Percentiles rank a stretch among this genome's conserved stretches.
These are phyloP conservation scores for Athripsodes cinereus DNA, from an alignment of 2,888 invertebrate species.

Conservation along the genomic window DNA sequence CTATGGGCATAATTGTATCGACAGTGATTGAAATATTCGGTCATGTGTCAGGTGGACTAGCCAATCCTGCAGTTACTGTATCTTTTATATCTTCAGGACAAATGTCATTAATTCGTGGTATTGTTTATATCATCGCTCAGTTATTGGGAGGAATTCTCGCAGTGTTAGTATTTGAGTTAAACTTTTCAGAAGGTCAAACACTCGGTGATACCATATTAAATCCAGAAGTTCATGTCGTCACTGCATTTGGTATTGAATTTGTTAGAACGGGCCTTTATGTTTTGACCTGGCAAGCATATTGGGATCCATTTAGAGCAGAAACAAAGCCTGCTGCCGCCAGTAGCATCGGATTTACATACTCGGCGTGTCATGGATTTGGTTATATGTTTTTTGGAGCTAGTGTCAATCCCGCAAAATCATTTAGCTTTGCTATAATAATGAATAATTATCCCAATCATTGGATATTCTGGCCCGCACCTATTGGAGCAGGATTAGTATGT, in stretches of 20 bases:
- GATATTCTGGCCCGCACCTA: constrained; percentile 7
- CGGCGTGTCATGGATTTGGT: neutral
- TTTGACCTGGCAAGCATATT: neutral
- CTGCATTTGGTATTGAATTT: neutral
- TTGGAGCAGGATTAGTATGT: neutral
- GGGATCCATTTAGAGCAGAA: constrained; percentile 3
- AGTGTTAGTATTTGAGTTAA: neutral
- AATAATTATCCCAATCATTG: neutral
- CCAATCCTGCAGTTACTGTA: constrained; percentile 6
- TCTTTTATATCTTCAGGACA: neutral
- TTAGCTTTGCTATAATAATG: constrained; percentile 2
- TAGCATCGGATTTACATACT: neutral
- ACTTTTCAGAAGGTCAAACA: neutral
- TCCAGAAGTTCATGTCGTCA: no score
- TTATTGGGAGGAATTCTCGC: neutral
- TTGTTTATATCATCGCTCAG: neutral
- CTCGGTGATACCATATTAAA: no score
- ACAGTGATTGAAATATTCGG: neutral
- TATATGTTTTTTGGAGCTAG: neutral
- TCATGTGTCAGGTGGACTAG: constrained; percentile 1
- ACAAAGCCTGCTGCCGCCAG: neutral
- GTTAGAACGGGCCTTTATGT: neutral
- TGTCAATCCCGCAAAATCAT: constrained; percentile 5
- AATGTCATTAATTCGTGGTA: neutral
- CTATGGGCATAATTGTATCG: neutral